phyloP scores from a whole-genome alignment of 2,113 vertebrate species.

The Cettia cetti region DNA sequence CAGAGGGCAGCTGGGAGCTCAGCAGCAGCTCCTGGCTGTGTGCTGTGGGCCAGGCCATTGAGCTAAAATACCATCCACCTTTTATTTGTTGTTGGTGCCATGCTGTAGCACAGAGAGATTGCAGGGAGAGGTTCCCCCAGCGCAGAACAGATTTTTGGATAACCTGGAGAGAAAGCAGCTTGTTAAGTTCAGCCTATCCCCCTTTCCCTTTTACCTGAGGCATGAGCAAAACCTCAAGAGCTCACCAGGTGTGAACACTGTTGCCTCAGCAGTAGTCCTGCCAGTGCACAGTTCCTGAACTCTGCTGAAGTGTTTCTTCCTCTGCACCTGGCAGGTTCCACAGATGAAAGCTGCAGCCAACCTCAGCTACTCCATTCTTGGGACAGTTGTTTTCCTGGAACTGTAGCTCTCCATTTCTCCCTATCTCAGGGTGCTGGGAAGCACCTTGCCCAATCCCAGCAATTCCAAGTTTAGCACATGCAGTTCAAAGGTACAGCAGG shows the following conservation, averaged over 20 bases:
- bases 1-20: neutral
- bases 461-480: neutral
- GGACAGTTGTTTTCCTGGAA: neutral
- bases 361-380: neutral
- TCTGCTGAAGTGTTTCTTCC: neutral
- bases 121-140: neutral
- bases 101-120: neutral
- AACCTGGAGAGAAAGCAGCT: neutral
- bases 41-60: neutral
- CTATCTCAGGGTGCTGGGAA: neutral
- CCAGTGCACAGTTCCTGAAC: neutral
- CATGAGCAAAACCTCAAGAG: neutral
- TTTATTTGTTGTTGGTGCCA: neutral
- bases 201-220: neutral
- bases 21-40: neutral
- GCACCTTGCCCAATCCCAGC: neutral
- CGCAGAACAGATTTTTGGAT: neutral
- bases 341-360: neutral
- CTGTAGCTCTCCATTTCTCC: neutral
- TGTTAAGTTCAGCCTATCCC: neutral
- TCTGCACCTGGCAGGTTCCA: neutral
- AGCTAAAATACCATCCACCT: neutral
- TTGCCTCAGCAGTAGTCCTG: neutral
- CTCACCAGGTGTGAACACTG: neutral
- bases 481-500: neutral